These are phyloP conservation scores for Sclerodermus sp. DNA, from an alignment of 2,888 invertebrate genomes.

Conservation along the genomic window DNA sequence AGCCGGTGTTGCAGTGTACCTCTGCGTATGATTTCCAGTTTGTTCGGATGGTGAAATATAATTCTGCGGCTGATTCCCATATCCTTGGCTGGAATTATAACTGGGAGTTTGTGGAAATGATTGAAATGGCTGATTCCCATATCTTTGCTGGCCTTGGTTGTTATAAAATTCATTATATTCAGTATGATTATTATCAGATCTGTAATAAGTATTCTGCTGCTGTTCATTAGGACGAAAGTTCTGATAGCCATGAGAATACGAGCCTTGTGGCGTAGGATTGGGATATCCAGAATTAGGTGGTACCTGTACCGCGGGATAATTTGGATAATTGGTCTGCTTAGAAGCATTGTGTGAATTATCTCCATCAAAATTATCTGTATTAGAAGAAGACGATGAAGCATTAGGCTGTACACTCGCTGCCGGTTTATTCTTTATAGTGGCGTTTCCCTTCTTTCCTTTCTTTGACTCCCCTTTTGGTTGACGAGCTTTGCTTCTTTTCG, in stretches of 20 bases:
- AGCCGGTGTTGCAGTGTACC: conserved; percentile 30
- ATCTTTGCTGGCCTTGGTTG: conserved; percentile 45
- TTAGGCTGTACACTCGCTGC: conserved; percentile 62
- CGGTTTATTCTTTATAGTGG: conserved; percentile 59
- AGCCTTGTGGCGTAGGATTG: conserved; percentile 15
- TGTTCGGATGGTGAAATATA: conserved; percentile 37
- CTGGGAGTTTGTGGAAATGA: conserved; percentile 40
- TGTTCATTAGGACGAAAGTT: conserved; percentile 45
- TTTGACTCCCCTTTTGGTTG: conserved; percentile 55
- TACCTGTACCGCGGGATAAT: conserved; percentile 32
- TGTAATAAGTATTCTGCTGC: conserved; percentile 45
- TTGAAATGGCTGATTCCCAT: conserved; percentile 43
- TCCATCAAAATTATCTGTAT: conserved; percentile 29
- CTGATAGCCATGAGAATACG: conserved; percentile 41
- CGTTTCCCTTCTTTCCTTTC: conserved; percentile 45
- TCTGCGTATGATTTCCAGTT: conserved; percentile 28
- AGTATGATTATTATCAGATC: conserved; percentile 38
- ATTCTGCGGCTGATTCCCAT: conserved; percentile 33
- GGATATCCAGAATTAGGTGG: conserved; percentile 38
- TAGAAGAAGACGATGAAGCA: conserved; percentile 41
- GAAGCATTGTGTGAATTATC: conserved; percentile 18
- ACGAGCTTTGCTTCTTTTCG: conserved; percentile 53
- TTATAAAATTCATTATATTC: conserved; percentile 46
- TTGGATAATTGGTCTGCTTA: conserved; percentile 37
- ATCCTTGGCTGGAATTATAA: conserved; percentile 38